Percentiles rank a stretch among this genome's conserved stretches.
phyloP scores from a whole-genome alignment of 92 coral and sea anemone species.

The Zoanthus gigantus region DNA sequence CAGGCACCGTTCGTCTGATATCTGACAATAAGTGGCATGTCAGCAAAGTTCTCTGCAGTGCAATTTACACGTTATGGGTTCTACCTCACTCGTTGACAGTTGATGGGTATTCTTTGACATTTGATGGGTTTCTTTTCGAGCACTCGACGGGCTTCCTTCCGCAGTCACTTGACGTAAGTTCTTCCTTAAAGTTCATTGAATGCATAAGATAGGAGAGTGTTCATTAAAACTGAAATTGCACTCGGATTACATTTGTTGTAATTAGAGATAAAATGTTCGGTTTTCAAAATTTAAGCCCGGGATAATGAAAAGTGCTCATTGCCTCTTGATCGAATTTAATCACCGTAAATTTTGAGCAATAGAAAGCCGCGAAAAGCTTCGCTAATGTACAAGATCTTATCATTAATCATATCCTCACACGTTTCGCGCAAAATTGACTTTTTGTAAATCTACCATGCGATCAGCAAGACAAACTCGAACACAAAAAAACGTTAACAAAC shows the following conservation, averaged over 20 bases:
- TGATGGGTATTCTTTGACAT: constrained; percentile 70
- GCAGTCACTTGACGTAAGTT: constrained; percentile 45
- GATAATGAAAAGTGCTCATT: constrained; percentile 42
- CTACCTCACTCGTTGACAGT: constrained; percentile 47
- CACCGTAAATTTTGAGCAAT: constrained; percentile 42
- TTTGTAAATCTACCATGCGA: constrained; percentile 21
- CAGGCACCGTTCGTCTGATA: constrained; percentile 34
- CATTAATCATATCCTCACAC: constrained; percentile 13
- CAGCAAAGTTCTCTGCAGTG: constrained; percentile 36
- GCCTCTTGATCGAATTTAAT: constrained; percentile 46
- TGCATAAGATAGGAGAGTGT: constrained; percentile 41
- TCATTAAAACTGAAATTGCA: constrained; percentile 44
- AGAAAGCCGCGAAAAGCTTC: constrained; percentile 35
- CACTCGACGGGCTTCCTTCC: constrained; percentile 56
- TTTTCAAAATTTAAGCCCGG: constrained; percentile 39
- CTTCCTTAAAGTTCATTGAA: constrained; percentile 40
- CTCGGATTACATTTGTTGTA: constrained; percentile 45
- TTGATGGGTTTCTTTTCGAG: constrained; percentile 85
- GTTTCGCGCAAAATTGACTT: constrained; percentile 25
- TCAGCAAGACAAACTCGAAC: constrained; percentile 21
- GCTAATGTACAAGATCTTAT: constrained; percentile 51
- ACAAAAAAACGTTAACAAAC: not conserved
- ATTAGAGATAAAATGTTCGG: constrained; percentile 52
- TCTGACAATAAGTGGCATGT: constrained; percentile 46
- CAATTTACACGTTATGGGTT: constrained; percentile 46